Evolutionary conservation across 2,797 vertebrate species (phyloP).

Genomic region (Pseudomugil gertrudae): DNA sequence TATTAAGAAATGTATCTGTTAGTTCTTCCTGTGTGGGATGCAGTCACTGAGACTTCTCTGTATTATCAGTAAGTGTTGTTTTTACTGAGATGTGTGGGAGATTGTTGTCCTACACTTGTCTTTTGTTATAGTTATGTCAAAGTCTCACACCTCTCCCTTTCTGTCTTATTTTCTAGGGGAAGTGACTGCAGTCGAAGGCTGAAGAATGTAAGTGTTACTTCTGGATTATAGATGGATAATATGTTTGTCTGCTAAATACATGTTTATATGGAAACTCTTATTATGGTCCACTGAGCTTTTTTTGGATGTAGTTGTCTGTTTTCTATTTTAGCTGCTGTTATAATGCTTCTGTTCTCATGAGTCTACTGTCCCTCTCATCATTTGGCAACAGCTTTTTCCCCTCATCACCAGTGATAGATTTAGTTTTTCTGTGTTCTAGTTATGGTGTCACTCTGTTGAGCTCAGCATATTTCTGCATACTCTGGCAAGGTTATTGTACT

Average conservation of each 20-base stretch:
- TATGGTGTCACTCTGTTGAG: background rate
- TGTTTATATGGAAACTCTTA: conserved; percentile 43
- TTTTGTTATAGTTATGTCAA: conserved; percentile 32
- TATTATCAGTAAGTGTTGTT: conserved; percentile 4
- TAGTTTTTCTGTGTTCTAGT: background rate
- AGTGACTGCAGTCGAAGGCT: conserved; percentile 74
- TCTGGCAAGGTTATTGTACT: background rate
- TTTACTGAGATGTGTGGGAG: conserved; percentile 11
- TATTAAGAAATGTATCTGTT: background rate
- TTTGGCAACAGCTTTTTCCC: too few species aligned
- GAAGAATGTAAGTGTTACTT: conserved; percentile 77
- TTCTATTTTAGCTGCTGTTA: conserved; percentile 13
- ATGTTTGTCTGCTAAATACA: conserved; percentile 54
- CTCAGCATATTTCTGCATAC: background rate
- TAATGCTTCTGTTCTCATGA: background rate
- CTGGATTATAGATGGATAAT: conserved; percentile 36
- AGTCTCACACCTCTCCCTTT: conserved; percentile 19
- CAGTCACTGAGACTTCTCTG: conserved; percentile 10
- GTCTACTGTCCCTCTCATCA: too few species aligned
- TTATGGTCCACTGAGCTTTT: conserved; percentile 37
- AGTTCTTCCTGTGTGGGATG: conserved; percentile 6
- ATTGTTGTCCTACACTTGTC: conserved; percentile 10
- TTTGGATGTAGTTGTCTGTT: conserved; percentile 17
- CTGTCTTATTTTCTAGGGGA: conserved; percentile 58
- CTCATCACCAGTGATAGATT: background rate